Evolutionary conservation across 2,888 invertebrate genomes (phyloP), one percentile per base, ranked within the genome.

Genomic region (Leptarthrus brevirostris): DNA sequence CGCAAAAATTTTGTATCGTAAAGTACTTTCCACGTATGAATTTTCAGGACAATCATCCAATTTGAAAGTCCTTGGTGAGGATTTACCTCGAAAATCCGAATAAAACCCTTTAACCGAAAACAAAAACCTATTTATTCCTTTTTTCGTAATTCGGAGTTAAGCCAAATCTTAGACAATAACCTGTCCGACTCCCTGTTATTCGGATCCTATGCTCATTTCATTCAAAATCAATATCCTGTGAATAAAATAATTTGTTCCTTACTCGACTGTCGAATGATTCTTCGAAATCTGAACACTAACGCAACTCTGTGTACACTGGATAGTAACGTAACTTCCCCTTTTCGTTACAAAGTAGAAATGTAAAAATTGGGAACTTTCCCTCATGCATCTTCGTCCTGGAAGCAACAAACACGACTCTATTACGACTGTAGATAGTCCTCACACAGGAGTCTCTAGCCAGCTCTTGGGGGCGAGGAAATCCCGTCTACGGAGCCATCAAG

Each of bases 281-380:
- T 56, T 56, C 56, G 56, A 56, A 56, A 14, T 18, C 56, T 26
- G 4, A 56, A 24, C 8, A 56, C 56, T 14, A 16, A 26, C 14
- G 30, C 36, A 20, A 2, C 34, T 1, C 36, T 40, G 18, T 36
- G 36, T 58, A 18, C 8, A 34, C 36, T 1, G 58, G 34, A 58
- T 58, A 40, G 58, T 34, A 58, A 58, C 58, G 58, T 58, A 36
- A 58, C 58, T 58, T 36, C 58, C 58, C 58, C 58, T 26, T 36
- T 36, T 36, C 36, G 18, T 58, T 58, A 58, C 36, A 20, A 34
- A 58, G 36, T 5, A 5, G 64, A 66, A 66, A 26, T 16, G 34
- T 66, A 44, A 44, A 64, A 44, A 64, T 44, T n/a, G 0, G 64
- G 24, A 66, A 47, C 64, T 44, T 26, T 24, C 44, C 61, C 30